phyloP scores from a whole-genome alignment of 2,797 vertebrate genomes.

The Sparus aurata region DNA sequence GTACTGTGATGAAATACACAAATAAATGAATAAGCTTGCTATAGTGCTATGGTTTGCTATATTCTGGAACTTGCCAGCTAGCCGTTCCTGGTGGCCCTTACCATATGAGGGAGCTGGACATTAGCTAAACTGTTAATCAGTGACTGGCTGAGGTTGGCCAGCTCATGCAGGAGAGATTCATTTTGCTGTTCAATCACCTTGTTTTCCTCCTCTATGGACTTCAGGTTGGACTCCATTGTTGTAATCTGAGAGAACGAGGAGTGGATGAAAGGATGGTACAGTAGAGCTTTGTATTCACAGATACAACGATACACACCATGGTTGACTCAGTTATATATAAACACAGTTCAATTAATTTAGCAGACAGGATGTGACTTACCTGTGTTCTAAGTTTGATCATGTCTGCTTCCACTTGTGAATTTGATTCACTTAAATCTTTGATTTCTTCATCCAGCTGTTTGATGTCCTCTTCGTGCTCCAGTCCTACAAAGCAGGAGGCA shows the following conservation, averaged over 20 bases:
- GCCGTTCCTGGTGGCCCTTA: constrained; percentile 89
- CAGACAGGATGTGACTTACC: constrained; percentile 79
- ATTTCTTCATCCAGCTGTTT: constrained; percentile 99
- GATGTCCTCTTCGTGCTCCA: constrained; percentile 98
- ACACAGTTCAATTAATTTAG: neutral
- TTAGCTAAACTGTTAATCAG: constrained; percentile 99
- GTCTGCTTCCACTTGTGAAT: constrained; percentile 98
- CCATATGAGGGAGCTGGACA: constrained; percentile 99
- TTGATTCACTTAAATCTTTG: constrained; percentile 98
- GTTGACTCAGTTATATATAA: neutral
- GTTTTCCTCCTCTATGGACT: constrained; percentile 99
- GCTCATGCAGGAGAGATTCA: constrained; percentile 97
- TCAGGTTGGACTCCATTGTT: constrained; percentile 99
- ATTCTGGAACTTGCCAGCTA: constrained; percentile 83
- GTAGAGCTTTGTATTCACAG: neutral
- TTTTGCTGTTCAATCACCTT: constrained; percentile 99
- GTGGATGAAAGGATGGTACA: constrained; percentile 31
- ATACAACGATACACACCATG: neutral
- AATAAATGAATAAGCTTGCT: constrained; percentile 43
- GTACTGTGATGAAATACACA: constrained; percentile 53
- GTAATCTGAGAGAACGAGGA: constrained; percentile 89
- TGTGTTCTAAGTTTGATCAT: constrained; percentile 99
- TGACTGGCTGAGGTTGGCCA: constrained; percentile 98
- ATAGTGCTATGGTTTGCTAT: constrained; percentile 57
- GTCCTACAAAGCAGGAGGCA: constrained; percentile 83